Evolutionary conservation across 2,797 vertebrate genomes (phyloP), one percentile per base, ranked within the genome.

Genomic region (Amblyopsis hoosieri): DNA sequence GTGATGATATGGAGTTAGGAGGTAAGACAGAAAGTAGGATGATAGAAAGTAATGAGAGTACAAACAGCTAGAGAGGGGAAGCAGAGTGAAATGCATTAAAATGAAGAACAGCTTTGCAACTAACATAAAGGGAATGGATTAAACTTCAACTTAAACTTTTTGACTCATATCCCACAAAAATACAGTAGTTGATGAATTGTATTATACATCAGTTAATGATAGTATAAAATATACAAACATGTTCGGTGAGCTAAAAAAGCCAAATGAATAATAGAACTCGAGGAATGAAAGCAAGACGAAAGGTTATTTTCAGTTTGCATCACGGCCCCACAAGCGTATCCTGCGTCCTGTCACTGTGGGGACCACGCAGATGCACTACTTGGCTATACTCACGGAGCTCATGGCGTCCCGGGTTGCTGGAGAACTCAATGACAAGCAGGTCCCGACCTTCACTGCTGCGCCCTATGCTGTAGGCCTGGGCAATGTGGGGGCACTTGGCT

Each of bases 371-470:
- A 9, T 10, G 14, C 14, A 6, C n/a, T 14, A 15, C 12, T 8
- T 7, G n/a, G 53, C 19, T 3, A 19, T 50, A 89, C 96, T 96
- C 87, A 99, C 97, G 69, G 47, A 95, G 78, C 63, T 99, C 96
- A 0, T 99, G 98, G 33, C 94, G 91, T 63, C 98, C 97, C 0
- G 98, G 98, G 57, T 95, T 98, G 67, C 76, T 78, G 3, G 93
- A 94, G 89, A 99, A 96, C 83, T 99, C 98, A 12, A 99, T 96
- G 62, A 94, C 98, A 69, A 98, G 90, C 59, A 99, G 91, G 33
- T 99, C 95, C 74, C 92, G 92, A 63, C 97, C 96, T 15, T 99
- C 94, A 0, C 93, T 94, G 80, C 95, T 99, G 60, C 95, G 95
- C 3, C 98, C 98, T 1, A 99, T 96, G 81, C 95, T 99, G 92